Evolutionary conservation across 1,140 invertebrate genomes (phyloP).

Genomic region (Drosophila equinoxialis): DNA sequence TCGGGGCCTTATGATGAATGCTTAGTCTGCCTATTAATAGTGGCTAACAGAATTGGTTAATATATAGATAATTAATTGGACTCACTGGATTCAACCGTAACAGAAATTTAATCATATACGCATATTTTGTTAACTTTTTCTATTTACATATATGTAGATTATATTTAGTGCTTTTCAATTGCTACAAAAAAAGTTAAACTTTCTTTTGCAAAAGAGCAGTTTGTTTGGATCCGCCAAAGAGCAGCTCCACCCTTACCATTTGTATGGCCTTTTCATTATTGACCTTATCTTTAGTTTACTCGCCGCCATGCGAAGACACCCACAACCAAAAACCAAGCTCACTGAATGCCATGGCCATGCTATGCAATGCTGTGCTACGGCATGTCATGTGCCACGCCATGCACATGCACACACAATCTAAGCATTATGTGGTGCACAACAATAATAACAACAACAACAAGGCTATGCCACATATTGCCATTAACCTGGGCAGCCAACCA

Average conservation of each 20-base stretch:
- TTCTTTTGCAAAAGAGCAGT: too few species aligned
- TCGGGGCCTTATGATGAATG: too few species aligned
- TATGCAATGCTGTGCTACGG: neutral
- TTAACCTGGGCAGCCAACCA: slow-evolving; percentile 40
- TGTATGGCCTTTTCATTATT: slow-evolving; percentile 6
- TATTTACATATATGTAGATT: neutral
- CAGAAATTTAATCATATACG: too few species aligned
- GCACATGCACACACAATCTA: slow-evolving; percentile 6
- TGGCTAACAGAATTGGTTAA: too few species aligned
- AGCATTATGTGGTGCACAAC: slow-evolving; percentile 12
- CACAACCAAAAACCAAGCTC: slow-evolving; percentile 3
- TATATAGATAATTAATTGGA: too few species aligned
- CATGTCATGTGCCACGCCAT: neutral
- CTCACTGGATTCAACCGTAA: too few species aligned
- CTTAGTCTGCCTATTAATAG: too few species aligned
- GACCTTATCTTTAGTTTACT: slow-evolving; percentile 8
- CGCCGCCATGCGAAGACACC: neutral
- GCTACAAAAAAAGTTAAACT: too few species aligned
- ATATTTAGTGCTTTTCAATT: neutral
- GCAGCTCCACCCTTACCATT: neutral
- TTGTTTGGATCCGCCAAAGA: too few species aligned
- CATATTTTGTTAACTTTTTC: too few species aligned
- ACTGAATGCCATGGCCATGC: slow-evolving; percentile 2
- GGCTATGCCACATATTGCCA: slow-evolving; percentile 12
- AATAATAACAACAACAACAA: neutral